Evolutionary conservation across 2,113 vertebrate genomes (phyloP).

Genomic region (Mus spicilegus): DNA sequence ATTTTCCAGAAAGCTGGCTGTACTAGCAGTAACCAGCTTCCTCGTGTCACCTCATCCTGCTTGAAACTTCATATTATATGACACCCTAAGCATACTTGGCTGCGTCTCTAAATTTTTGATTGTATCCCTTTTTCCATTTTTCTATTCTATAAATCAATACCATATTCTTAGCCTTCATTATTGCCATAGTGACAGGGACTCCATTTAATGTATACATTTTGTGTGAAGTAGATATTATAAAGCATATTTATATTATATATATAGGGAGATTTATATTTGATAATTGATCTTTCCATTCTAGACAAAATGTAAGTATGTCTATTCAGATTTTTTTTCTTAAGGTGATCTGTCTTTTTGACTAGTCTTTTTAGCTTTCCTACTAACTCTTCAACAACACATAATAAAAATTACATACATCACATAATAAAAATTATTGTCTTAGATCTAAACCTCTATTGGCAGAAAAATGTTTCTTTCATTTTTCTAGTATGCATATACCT

Average conservation of each 20-base stretch:
- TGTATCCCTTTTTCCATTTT: background rate
- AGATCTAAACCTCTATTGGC: background rate
- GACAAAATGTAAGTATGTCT: background rate
- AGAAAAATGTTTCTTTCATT: background rate
- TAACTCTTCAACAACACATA: background rate
- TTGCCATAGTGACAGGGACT: background rate
- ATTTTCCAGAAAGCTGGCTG: background rate
- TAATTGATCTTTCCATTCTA: background rate
- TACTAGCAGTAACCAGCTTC: background rate
- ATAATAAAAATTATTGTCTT: background rate
- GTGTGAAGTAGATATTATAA: background rate
- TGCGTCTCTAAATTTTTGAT: background rate
- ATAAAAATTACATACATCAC: background rate
- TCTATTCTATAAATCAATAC: background rate
- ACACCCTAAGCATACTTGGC: background rate
- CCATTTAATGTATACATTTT: background rate
- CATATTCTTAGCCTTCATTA: background rate
- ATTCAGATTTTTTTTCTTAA: background rate
- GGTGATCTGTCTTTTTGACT: background rate
- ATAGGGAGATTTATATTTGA: slow-evolving; percentile 19
- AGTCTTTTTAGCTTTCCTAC: background rate
- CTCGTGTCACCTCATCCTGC: background rate
- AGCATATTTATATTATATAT: background rate
- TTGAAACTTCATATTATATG: background rate
- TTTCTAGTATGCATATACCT: background rate